Evolutionary conservation across 2,888 invertebrate species (phyloP).

Genomic region (Lymantria monacha): DNA sequence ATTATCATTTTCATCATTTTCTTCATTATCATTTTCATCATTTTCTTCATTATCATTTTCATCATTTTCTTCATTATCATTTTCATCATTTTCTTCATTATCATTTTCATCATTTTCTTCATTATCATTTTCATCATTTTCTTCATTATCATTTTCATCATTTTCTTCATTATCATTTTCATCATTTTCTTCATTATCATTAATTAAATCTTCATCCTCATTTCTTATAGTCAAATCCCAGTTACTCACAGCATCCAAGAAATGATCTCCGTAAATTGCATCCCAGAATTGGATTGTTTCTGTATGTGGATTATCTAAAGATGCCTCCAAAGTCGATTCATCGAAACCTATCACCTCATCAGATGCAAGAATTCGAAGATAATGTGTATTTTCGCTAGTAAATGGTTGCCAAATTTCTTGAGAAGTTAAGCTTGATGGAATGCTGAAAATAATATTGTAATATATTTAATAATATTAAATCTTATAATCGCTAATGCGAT

Average conservation of each 20-base stretch:
- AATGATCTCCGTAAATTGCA: slow-evolving; percentile 52
- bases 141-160: neutral
- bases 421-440: slow-evolving; percentile 54
- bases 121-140: slow-evolving; percentile 40
- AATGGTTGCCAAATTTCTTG: slow-evolving; percentile 52
- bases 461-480: too few species aligned
- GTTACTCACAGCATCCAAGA: slow-evolving; percentile 56
- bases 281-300: slow-evolving; percentile 57
- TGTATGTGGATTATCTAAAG: slow-evolving; percentile 48
- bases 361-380: slow-evolving; percentile 48
- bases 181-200: slow-evolving; percentile 4
- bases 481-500: neutral
- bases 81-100: slow-evolving; percentile 4
- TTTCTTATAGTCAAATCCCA: slow-evolving; percentile 46
- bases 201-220: slow-evolving; percentile 32
- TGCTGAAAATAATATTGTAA: slow-evolving; percentile 41
- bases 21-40: neutral
- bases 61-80: neutral
- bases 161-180: neutral
- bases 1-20: neutral
- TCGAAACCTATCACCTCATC: slow-evolving; percentile 37
- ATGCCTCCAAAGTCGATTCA: slow-evolving; percentile 41
- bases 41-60: slow-evolving; percentile 6
- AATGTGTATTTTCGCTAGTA: slow-evolving; percentile 34
- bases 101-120: slow-evolving; percentile 3